These are phyloP conservation scores for Muscicapa adusta DNA, from an alignment of 2,113 vertebrate genomes.

Conservation along the genomic window DNA sequence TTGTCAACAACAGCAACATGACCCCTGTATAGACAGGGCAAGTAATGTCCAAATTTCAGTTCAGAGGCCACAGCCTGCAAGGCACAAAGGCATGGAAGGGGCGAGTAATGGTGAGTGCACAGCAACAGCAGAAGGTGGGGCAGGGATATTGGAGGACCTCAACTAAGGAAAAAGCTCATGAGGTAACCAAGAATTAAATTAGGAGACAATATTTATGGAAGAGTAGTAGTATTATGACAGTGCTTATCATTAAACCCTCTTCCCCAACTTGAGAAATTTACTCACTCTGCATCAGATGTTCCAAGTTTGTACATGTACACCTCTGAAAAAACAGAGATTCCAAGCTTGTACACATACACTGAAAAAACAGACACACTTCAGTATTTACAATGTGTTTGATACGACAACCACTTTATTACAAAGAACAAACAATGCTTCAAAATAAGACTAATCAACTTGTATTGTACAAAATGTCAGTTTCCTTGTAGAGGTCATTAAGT, in stretches of 20 bases:
- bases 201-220: neutral
- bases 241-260: neutral
- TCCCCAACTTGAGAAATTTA: neutral
- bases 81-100: neutral
- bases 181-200: neutral
- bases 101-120: neutral
- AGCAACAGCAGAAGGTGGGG: neutral
- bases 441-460: conserved; percentile 41
- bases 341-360: rapidly evolving
- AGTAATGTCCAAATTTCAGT: neutral
- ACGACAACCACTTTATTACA: conserved; percentile 73
- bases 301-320: rapidly evolving
- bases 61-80: neutral
- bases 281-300: neutral
- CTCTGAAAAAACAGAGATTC: neutral
- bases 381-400: neutral
- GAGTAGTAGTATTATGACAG: neutral
- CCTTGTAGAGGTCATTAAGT: conserved; percentile 52
- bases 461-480: conserved; percentile 63
- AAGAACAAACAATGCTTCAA: conserved; percentile 58
- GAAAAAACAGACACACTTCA: neutral
- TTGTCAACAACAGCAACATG: neutral
- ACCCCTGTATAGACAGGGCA: rapidly evolving
- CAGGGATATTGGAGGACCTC: neutral
- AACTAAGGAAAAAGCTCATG: neutral